Percentiles rank a stretch among this genome's conserved stretches.
Evolutionary conservation across 2,113 vertebrate species (phyloP).

Genomic region (Chloroceryle aenea): DNA sequence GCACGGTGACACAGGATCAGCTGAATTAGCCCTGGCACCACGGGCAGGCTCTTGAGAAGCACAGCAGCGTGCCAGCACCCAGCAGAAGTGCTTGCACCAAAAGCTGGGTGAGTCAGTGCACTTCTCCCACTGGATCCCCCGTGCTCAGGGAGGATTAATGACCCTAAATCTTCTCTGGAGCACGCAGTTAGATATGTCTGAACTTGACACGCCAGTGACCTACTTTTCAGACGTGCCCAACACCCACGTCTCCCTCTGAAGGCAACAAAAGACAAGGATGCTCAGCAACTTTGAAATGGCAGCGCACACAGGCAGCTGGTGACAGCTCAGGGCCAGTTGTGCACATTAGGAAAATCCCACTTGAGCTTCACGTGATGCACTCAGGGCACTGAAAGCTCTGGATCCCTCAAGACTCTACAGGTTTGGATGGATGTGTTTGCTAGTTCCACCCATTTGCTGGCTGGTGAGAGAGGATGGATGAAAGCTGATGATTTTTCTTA

Average conservation of each 20-base stretch:
- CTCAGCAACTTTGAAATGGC: not conserved
- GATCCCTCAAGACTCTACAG: not conserved
- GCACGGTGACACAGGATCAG: rapidly evolving
- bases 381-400: not conserved
- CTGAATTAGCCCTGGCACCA: not conserved
- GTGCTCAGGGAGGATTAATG: slow-evolving; percentile 33
- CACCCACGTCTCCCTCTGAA: slow-evolving; percentile 17
- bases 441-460: not conserved
- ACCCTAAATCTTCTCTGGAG: slow-evolving; percentile 2
- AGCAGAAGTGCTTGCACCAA: not conserved
- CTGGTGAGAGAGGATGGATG: not conserved
- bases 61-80: not conserved
- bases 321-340: not conserved
- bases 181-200: not conserved
- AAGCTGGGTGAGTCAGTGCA: not conserved
- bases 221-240: slow-evolving; percentile 35
- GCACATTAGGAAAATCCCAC: not conserved
- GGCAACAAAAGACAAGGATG: not conserved
- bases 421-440: not conserved
- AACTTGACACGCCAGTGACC: slow-evolving; percentile 54
- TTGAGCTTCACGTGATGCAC: not conserved
- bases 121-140: not conserved
- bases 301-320: not conserved
- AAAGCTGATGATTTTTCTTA: not conserved
- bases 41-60: not conserved